Evolutionary conservation across 2,113 vertebrate species (phyloP), one percentile per base, ranked within the genome.

Genomic region (Gnathonemus longibarbis): DNA sequence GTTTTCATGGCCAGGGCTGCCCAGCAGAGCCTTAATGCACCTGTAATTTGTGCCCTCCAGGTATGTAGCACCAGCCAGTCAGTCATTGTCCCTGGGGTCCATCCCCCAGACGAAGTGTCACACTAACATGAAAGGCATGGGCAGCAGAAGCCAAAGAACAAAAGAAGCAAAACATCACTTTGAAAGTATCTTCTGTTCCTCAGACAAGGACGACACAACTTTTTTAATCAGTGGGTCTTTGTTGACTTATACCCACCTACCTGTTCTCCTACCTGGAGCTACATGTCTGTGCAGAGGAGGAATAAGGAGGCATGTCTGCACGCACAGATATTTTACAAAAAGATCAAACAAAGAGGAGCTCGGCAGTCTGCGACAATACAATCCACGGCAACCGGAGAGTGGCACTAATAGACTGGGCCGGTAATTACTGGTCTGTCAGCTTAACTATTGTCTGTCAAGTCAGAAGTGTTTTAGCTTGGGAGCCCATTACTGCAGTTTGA

Each of bases 311-410:
- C 45, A 31, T 24, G 24, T 31, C 45, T 31, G 46, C 84, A 8
- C n/a, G 92, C 94, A 94, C 94, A 95, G 70, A 93, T 93, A 94
- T 95, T 94, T 96, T 95, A 94, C 94, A 96, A 93, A 94, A 94
- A 98, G 98, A 99, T 99, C 97, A 99, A 98, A 97, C 96, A 93
- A 95, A 95, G 89, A 90, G 94, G 93, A 93, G 48, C 42, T 96
- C 96, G 96, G 96, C 96, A 95, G 95, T 93, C 94, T 91, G 94
- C 95, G 95, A 93, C 95, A 96, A 95, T 92, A 96, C 95, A 94
- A 21, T 35, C 88, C 15, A 7, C 39, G 96, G 96, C 95, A 95
- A 94, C 93, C 93, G 94, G 95, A 96, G 94, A 95, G 95, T 92
- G 94, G 93, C 95, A 95, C 93, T 96, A 95, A 96, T 96, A 95